phyloP scores from a whole-genome alignment of 2,797 vertebrate genomes.

The Arrhamphus sclerolepis region DNA sequence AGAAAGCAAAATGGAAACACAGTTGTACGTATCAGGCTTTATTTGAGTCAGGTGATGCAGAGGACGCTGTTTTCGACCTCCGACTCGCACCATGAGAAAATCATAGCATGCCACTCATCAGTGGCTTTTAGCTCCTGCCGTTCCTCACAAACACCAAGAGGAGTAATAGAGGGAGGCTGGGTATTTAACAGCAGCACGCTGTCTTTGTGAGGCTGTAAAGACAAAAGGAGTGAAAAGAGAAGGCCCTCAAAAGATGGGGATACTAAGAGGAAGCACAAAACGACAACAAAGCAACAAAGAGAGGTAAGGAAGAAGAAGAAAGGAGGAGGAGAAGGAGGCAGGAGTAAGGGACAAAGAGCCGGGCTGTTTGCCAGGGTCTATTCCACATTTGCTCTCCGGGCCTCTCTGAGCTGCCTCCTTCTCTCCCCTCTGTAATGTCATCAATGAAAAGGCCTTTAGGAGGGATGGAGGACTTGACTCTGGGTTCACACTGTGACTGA shows the following conservation, averaged over 20 bases:
- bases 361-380: slow-evolving; percentile 63
- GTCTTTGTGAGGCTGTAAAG: no score
- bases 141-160: slow-evolving; percentile 32
- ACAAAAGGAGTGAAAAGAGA: slow-evolving; percentile 19
- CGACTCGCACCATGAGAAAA: slow-evolving; percentile 40
- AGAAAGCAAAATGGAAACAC: neutral
- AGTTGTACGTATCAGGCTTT: slow-evolving; percentile 28
- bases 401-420: slow-evolving; percentile 61
- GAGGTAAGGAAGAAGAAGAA: slow-evolving; percentile 10
- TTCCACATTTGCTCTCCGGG: slow-evolving; percentile 69
- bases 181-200: slow-evolving; percentile 6
- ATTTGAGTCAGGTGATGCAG: slow-evolving; percentile 31
- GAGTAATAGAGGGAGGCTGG: slow-evolving; percentile 6
- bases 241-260: slow-evolving; percentile 23
- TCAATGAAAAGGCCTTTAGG: slow-evolving; percentile 76
- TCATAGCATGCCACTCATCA: slow-evolving; percentile 45
- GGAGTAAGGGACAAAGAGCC: slow-evolving; percentile 26
- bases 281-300: neutral
- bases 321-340: slow-evolving; percentile 5
- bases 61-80: slow-evolving; percentile 12
- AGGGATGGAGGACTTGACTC: slow-evolving; percentile 71
- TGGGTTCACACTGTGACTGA: slow-evolving; percentile 58
- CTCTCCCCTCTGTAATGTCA: slow-evolving; percentile 76
- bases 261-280: slow-evolving; percentile 5
- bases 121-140: slow-evolving; percentile 37